Percentiles rank a stretch among this genome's conserved stretches.
Evolutionary conservation across 1,140 invertebrate species (phyloP).

Genomic region (Caenorhabditis latens): DNA sequence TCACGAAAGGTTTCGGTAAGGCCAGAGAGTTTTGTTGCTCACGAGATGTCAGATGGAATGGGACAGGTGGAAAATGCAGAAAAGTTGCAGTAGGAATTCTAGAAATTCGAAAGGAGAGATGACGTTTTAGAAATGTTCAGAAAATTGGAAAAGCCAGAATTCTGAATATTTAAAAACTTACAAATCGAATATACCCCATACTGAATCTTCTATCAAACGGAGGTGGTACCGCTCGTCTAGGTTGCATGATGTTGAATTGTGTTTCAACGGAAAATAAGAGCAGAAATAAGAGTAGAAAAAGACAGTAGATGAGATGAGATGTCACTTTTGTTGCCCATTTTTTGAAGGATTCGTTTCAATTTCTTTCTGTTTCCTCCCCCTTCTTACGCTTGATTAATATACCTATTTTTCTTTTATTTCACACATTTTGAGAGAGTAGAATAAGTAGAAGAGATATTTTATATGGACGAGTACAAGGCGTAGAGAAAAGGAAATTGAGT

Average conservation of each 20-base stretch:
- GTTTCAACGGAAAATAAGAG: not conserved
- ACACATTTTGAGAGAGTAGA: not conserved
- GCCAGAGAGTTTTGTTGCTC: too few relatives aligned
- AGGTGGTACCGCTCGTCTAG: not conserved
- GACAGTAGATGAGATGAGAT: not conserved
- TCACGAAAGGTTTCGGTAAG: too few relatives aligned
- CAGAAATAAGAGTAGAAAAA: not conserved
- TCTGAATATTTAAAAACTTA: not conserved
- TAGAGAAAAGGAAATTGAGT: not conserved
- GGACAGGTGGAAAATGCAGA: too few relatives aligned
- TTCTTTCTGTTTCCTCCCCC: not conserved
- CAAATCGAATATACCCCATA: conserved; percentile 12
- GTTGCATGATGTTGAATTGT: not conserved
- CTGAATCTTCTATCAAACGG: not conserved
- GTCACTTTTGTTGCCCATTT: not conserved
- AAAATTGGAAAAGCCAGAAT: not conserved
- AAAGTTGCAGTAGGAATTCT: too few relatives aligned
- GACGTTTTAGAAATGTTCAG: not conserved
- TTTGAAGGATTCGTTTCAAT: not conserved
- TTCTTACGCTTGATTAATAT: conserved; percentile 28
- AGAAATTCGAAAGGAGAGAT: not conserved
- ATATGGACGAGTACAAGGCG: too few relatives aligned
- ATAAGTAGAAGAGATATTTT: too few relatives aligned
- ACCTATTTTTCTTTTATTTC: not conserved
- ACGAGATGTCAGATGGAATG: too few relatives aligned